A percentile compares a stretch with the other conserved stretches of the same genome.
Conservation (phyloP, 2,888 invertebrate genomes). For the Gymnocheta viridis region DNA sequence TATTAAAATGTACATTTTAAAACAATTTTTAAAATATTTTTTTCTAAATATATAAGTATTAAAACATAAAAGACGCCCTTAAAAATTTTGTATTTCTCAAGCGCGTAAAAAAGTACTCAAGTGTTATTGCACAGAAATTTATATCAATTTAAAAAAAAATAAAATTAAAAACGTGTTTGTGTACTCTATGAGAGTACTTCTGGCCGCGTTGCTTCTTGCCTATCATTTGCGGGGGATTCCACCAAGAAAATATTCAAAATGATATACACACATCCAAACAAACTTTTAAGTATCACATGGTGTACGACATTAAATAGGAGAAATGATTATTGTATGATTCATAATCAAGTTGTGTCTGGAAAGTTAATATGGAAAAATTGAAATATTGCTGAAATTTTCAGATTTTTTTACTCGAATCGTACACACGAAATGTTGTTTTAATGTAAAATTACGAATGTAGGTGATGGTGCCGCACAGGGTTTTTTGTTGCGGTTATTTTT, state of each 20-base stretch:
- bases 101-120: neutral
- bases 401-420: conserved; percentile 19
- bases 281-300: neutral
- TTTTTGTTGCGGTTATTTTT: conserved; percentile 37
- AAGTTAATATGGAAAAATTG: neutral
- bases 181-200: neutral
- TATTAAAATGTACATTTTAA: too few species aligned
- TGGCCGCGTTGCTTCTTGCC: conserved; percentile 13
- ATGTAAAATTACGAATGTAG: neutral
- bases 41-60: too few species aligned
- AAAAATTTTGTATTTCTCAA: neutral
- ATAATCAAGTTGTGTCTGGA: conserved; percentile 18
- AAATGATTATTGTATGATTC: conserved; percentile 44
- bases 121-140: neutral
- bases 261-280: conserved; percentile 24
- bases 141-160: conserved; percentile 20
- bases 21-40: too few species aligned
- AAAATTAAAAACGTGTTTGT: neutral
- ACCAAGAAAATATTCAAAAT: conserved; percentile 36
- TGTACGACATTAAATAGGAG: conserved; percentile 6
- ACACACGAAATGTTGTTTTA: neutral
- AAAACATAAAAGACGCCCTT: neutral
- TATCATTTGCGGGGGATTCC: conserved; percentile 55
- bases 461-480: neutral
- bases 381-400: conserved; percentile 23